phyloP scores from a whole-genome alignment of 2,797 vertebrate genomes.

The Sebastes iracundus region DNA sequence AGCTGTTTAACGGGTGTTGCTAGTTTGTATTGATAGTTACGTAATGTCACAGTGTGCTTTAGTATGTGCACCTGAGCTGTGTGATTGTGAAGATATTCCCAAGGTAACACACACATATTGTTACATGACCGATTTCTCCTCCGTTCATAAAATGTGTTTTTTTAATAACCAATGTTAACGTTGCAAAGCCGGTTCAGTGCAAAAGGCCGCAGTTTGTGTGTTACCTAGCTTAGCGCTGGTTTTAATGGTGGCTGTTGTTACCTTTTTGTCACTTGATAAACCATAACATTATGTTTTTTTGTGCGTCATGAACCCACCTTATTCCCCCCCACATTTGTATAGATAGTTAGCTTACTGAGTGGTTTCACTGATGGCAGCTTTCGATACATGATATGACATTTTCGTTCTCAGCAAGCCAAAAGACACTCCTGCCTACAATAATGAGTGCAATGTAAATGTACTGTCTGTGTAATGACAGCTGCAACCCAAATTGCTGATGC shows the following conservation, averaged over 20 bases:
- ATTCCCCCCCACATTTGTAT: neutral
- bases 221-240: neutral
- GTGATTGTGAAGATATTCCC: neutral
- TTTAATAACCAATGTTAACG: slow-evolving; percentile 28
- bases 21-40: slow-evolving; percentile 14
- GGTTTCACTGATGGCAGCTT: neutral
- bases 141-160: neutral
- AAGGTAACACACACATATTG: neutral
- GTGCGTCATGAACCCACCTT: slow-evolving; percentile 21
- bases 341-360: neutral
- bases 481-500: neutral
- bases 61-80: neutral
- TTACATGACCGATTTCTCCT: slow-evolving; percentile 21
- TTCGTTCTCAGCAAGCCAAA: neutral
- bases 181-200: slow-evolving; percentile 41
- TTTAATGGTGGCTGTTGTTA: neutral
- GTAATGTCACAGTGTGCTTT: slow-evolving; percentile 1
- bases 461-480: slow-evolving; percentile 17
- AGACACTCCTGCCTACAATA: neutral
- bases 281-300: neutral
- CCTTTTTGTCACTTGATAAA: neutral
- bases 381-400: slow-evolving; percentile 19
- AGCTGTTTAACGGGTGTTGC: slow-evolving; percentile 50
- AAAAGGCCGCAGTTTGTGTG: slow-evolving; percentile 44
- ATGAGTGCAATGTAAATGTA: neutral